Percentiles rank a stretch among this genome's conserved stretches.
phyloP scores from a whole-genome alignment of 2,113 vertebrate genomes.

The Tauraco erythrolophus region DNA sequence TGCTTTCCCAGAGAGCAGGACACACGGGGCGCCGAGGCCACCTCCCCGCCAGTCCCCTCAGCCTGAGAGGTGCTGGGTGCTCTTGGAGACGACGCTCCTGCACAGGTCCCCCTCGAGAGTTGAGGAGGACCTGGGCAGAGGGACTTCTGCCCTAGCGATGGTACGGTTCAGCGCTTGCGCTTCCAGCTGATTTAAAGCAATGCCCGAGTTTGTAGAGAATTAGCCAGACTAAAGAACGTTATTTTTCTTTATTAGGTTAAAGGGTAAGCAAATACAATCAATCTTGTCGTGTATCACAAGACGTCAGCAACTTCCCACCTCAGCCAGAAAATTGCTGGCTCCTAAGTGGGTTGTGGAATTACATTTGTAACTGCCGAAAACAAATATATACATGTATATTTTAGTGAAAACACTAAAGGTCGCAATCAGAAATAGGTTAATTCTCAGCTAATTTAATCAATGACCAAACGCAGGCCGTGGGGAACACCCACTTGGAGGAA shows the following conservation, averaged over 20 bases:
- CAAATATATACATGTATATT: constrained; percentile 20
- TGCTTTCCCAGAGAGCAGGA: constrained; percentile 30
- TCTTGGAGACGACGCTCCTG: not conserved
- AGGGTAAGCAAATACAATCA: constrained; percentile 73
- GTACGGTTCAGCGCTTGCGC: not conserved
- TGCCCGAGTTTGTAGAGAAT: constrained; percentile 25
- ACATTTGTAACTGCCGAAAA: constrained; percentile 38
- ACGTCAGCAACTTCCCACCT: constrained; percentile 72
- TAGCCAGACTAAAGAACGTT: constrained; percentile 36
- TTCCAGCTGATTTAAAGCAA: constrained; percentile 45
- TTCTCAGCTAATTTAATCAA: constrained; percentile 8
- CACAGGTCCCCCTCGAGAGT: not conserved
- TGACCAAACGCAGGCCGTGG: not conserved
- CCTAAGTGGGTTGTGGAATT: constrained; percentile 65
- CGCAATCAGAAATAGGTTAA: not conserved
- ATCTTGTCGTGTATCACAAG: constrained; percentile 68
- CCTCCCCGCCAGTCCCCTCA: not conserved
- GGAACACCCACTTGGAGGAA: not conserved
- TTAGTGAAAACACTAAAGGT: constrained; percentile 39
- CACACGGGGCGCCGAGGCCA: not conserved
- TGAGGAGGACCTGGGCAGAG: not conserved
- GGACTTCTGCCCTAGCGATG: not conserved
- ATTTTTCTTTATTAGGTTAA: constrained; percentile 73
- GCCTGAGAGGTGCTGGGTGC: not conserved
- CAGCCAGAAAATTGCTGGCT: constrained; percentile 59